Percentiles rank a stretch among this genome's conserved stretches.
Evolutionary conservation across 2,113 vertebrate genomes (phyloP).

Genomic region (Phodopus roborovskii): DNA sequence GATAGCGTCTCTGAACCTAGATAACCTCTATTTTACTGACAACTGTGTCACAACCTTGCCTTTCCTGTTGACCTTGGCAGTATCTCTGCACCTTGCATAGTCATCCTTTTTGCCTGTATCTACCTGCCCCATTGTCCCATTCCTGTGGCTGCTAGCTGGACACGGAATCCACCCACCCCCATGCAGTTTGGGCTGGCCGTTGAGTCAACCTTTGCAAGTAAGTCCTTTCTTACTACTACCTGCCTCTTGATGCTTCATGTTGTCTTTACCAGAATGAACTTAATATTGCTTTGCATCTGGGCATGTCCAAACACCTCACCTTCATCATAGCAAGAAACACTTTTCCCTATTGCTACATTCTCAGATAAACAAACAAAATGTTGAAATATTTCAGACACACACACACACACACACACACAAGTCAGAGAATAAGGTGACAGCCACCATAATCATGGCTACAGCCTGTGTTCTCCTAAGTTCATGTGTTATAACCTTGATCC

Average conservation of each 20-base stretch:
- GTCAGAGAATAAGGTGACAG: not conserved
- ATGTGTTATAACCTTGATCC: not conserved
- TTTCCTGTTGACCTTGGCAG: not conserved
- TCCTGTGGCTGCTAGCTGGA: not conserved
- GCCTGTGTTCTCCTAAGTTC: not conserved
- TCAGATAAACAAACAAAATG: not conserved
- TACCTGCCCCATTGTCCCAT: not conserved
- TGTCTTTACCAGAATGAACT: not conserved
- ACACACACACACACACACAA: not conserved
- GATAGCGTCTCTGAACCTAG: not conserved
- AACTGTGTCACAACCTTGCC: not conserved
- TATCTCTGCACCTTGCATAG: not conserved
- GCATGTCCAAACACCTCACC: not conserved
- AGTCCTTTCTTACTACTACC: not conserved
- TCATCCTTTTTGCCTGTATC: not conserved
- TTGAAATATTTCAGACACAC: slow-evolving; percentile 10
- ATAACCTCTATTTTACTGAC: not conserved
- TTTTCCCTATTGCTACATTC: not conserved
- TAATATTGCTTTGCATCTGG: not conserved
- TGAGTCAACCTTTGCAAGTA: not conserved
- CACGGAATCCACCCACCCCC: not conserved
- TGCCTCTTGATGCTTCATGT: not conserved
- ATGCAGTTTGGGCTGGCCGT: not conserved
- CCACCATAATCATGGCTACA: not conserved
- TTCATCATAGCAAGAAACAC: not conserved